Evolutionary conservation across 1,140 invertebrate genomes (phyloP).

Genomic region (Drosophila azteca): DNA sequence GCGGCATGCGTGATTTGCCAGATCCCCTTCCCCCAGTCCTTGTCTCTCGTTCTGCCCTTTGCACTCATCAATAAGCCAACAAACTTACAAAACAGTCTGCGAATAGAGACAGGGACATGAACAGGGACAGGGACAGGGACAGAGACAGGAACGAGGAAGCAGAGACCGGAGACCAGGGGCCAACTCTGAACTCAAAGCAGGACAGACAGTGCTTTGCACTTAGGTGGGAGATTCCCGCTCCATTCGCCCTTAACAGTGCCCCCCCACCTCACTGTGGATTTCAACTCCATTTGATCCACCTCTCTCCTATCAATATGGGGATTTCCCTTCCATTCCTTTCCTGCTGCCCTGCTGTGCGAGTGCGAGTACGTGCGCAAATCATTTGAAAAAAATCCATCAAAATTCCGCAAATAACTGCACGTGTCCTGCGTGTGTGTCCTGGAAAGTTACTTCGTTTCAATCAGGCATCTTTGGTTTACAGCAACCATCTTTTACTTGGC

Average conservation of each 20-base stretch:
- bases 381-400: conserved; percentile 71
- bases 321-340: too few relatives aligned
- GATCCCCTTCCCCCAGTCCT: background rate
- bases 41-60: background rate
- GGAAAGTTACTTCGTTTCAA: conserved; percentile 68
- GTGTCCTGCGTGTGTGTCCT: conserved; percentile 49
- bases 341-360: background rate
- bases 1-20: conserved; percentile 42
- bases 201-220: conserved; percentile 50
- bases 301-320: too few relatives aligned
- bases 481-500: background rate
- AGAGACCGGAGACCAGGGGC: too few relatives aligned
- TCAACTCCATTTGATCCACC: too few relatives aligned
- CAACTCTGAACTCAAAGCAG: conserved; percentile 2
- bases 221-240: conserved; percentile 36
- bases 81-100: conserved; percentile 25
- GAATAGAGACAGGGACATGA: background rate
- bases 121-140: too few relatives aligned
- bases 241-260: conserved; percentile 21
- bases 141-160: background rate
- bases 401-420: conserved; percentile 75
- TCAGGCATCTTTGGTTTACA: conserved; percentile 46
- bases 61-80: conserved; percentile 30
- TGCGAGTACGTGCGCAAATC: conserved; percentile 64
- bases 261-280: too few relatives aligned